phyloP scores from a whole-genome alignment of 2,888 invertebrate species.

The Tachystola acroxantha region DNA sequence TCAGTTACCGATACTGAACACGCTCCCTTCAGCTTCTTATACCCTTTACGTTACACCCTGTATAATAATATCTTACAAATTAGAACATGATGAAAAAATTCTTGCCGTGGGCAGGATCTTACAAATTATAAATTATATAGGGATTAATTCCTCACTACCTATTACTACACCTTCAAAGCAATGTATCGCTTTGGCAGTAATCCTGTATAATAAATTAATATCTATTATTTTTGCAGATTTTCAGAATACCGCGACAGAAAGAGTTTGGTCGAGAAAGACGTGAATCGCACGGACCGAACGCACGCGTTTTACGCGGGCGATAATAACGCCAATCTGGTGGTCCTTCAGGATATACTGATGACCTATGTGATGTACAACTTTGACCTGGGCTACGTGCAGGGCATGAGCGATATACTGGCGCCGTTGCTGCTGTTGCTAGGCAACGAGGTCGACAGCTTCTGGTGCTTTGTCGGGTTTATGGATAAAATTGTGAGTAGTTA shows the following conservation, averaged over 20 bases:
- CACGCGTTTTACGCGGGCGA: conserved; percentile 96
- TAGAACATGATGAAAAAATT: no score
- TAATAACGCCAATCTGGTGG: conserved; percentile 90
- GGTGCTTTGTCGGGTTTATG: conserved; percentile 99
- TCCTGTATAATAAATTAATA: no score
- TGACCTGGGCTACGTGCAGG: conserved; percentile 96
- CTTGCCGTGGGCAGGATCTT: no score
- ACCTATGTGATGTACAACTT: conserved; percentile 99
- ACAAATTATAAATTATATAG: no score
- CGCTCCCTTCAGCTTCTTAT: no score
- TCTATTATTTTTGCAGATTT: no score
- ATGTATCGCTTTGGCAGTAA: no score
- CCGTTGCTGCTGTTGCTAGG: conserved; percentile 93
- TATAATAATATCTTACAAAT: no score
- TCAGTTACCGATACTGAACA: no score
- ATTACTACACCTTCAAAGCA: no score
- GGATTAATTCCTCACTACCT: no score
- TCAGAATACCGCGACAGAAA: conserved; percentile 93
- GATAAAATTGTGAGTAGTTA: conserved; percentile 87
- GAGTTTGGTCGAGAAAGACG: conserved; percentile 97
- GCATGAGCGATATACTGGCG: conserved; percentile 98
- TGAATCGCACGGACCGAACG: conserved; percentile 95
- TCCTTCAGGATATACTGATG: conserved; percentile 95
- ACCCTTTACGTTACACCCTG: no score
- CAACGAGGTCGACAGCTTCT: conserved; percentile 97